phyloP scores from a whole-genome alignment of 2,888 invertebrate species.

The Pyralis farinalis region DNA sequence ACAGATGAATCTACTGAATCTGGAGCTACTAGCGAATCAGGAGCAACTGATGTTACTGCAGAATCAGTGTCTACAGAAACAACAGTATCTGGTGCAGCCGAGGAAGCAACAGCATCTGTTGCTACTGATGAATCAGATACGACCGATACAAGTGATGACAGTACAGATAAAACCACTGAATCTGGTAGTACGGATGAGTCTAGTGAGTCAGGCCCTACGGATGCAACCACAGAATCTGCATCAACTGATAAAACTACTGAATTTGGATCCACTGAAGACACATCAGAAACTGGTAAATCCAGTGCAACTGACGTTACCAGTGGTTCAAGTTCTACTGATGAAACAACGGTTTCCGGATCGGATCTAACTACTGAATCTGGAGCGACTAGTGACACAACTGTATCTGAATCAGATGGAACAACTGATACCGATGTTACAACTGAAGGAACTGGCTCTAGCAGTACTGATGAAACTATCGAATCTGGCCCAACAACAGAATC shows the following conservation, averaged over 20 bases:
- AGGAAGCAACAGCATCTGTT: conserved; percentile 13
- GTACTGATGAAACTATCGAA: conserved; percentile 13
- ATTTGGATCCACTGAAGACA: conserved; percentile 14
- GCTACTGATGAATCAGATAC: conserved; percentile 17
- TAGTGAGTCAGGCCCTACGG: conserved; percentile 15
- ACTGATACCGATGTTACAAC: too few species aligned
- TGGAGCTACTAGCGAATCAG: conserved; percentile 4
- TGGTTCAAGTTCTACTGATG: not conserved
- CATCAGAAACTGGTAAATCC: conserved; percentile 7
- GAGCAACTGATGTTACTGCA: conserved; percentile 9
- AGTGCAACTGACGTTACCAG: conserved; percentile 9
- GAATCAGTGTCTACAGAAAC: conserved; percentile 9
- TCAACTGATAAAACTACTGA: conserved; percentile 20
- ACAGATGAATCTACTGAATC: conserved; percentile 13
- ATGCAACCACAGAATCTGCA: conserved; percentile 16
- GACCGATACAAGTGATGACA: conserved; percentile 16
- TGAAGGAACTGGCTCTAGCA: not conserved
- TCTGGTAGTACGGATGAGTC: conserved; percentile 14
- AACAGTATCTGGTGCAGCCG: conserved; percentile 12
- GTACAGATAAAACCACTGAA: conserved; percentile 14
- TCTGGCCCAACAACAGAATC: conserved; percentile 12
- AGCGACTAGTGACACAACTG: conserved; percentile 16
- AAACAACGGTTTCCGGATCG: conserved; percentile 10
- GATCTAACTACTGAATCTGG: conserved; percentile 17
- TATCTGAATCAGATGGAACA: too few species aligned